Conservation (phyloP, 2,888 invertebrate genomes). For the Drosophila recens region DNA sequence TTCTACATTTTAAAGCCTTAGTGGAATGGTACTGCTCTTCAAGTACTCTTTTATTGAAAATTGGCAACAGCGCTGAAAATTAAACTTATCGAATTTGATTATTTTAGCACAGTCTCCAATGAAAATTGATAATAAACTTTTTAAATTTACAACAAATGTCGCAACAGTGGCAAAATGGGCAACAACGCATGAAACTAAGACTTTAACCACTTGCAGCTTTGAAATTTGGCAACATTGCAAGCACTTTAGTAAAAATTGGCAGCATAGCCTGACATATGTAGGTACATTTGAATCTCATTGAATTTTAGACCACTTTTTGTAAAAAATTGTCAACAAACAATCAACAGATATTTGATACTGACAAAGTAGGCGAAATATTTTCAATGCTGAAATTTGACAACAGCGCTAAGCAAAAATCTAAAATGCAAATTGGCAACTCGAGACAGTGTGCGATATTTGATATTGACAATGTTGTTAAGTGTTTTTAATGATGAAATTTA, state of each 20-base stretch:
- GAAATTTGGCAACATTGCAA: not conserved
- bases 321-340: not conserved
- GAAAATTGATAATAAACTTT: too few species aligned
- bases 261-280: not conserved
- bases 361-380: constrained; percentile 7
- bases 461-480: constrained; percentile 34
- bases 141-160: too few species aligned
- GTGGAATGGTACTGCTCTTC: not conserved
- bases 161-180: constrained; percentile 14
- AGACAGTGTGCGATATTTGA: constrained; percentile 14
- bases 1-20: not conserved
- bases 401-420: not conserved
- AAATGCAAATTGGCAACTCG: constrained; percentile 20
- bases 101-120: too few species aligned
- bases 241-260: not conserved
- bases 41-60: constrained; percentile 1
- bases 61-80: not conserved
- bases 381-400: constrained; percentile 16
- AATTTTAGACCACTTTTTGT: not conserved
- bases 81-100: too few species aligned
- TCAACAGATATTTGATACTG: constrained; percentile 17
- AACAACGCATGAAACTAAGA: not conserved
- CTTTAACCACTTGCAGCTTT: too few species aligned
- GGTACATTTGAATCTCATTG: not conserved
- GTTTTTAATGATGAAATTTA: constrained; percentile 39